Evolutionary conservation across 2,888 invertebrate genomes (phyloP).

Genomic region (Hetaerina titia): DNA sequence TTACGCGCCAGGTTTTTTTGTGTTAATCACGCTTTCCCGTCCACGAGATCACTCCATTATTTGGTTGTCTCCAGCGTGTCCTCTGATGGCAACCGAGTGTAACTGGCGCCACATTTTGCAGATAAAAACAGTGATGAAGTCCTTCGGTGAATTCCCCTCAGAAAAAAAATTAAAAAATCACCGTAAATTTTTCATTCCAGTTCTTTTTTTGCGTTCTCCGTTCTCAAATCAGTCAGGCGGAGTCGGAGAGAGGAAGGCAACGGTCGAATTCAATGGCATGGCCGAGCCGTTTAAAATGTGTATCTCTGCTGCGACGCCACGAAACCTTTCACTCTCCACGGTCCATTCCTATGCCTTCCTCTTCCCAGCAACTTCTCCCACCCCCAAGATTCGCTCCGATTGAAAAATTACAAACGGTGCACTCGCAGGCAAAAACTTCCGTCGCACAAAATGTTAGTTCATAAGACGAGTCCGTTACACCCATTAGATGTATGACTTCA

Average conservation of each 20-base stretch:
- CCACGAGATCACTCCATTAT: background rate
- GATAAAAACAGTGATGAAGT: background rate
- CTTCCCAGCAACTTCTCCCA: too few species aligned
- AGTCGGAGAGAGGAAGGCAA: background rate
- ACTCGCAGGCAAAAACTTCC: too few species aligned
- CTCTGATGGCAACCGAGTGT: background rate
- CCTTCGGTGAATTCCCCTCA: too few species aligned
- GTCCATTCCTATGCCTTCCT: too few species aligned
- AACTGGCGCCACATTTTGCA: background rate
- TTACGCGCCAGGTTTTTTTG: background rate
- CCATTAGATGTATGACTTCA: too few species aligned
- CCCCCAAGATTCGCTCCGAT: too few species aligned
- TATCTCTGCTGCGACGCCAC: background rate
- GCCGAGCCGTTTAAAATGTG: background rate
- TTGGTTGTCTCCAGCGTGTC: slow-evolving; percentile 1
- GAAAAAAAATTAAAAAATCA: background rate
- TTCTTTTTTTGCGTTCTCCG: background rate
- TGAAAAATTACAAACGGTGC: too few species aligned
- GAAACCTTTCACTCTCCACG: background rate
- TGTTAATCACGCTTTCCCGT: background rate
- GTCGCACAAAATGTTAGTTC: too few species aligned
- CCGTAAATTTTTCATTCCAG: background rate
- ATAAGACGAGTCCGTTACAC: too few species aligned
- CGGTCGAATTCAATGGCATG: background rate
- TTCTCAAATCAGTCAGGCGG: slow-evolving; percentile 6